phyloP scores from a whole-genome alignment of 2,113 vertebrate species.

The Misgurnus anguillicaudatus region DNA sequence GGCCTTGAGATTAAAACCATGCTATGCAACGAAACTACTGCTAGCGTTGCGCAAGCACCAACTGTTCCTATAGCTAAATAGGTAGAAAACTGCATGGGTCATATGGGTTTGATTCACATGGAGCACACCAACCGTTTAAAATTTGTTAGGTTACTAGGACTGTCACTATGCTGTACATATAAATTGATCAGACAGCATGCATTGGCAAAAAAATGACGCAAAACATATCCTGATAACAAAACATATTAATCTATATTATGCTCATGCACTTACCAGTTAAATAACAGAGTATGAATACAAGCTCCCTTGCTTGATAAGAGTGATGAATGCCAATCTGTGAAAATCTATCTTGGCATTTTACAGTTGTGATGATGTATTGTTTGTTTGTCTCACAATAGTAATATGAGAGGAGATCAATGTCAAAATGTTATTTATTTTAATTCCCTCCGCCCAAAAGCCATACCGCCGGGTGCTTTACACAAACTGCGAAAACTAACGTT shows the following conservation, averaged over 20 bases:
- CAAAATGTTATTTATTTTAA: slow-evolving; percentile 1
- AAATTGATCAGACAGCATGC: not conserved
- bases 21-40: too few species aligned
- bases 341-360: slow-evolving; percentile 20
- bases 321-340: slow-evolving; percentile 9
- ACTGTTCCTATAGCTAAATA: too few species aligned
- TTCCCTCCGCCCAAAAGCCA: slow-evolving; percentile 18
- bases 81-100: too few species aligned
- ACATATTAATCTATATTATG: slow-evolving; percentile 11
- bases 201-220: not conserved
- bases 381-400: slow-evolving; percentile 7
- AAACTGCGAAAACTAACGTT: not conserved
- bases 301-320: not conserved
- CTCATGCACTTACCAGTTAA: not conserved
- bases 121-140: too few species aligned
- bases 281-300: not conserved
- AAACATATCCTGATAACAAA: not conserved
- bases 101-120: too few species aligned
- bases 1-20: too few species aligned
- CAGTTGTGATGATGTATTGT: slow-evolving; percentile 26
- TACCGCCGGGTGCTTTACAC: not conserved
- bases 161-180: not conserved
- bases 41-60: too few species aligned
- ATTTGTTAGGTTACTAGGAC: too few species aligned
- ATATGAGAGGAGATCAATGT: slow-evolving; percentile 24